Evolutionary conservation across 2,888 invertebrate genomes (phyloP).

Genomic region (Drosophila fulvimacula): DNA sequence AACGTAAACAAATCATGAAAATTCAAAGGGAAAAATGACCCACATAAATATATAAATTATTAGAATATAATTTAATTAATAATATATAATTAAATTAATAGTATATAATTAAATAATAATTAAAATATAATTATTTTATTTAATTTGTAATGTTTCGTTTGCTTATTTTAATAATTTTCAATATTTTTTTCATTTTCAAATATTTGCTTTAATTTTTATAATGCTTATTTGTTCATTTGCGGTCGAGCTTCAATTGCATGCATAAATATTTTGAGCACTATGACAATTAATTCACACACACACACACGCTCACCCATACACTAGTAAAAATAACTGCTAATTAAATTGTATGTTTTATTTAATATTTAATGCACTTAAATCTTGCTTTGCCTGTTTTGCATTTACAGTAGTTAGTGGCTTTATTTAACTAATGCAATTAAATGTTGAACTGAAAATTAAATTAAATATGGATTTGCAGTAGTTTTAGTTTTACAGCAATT

Average conservation of each 20-base stretch:
- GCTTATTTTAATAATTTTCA: background rate
- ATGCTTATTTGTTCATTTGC: conserved; percentile 7
- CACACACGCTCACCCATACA: background rate
- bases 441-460: background rate
- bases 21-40: conserved; percentile 14
- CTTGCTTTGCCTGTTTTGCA: conserved; percentile 14
- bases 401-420: conserved; percentile 31
- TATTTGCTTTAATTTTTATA: background rate
- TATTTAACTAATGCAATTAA: conserved; percentile 46
- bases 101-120: too few relatives aligned
- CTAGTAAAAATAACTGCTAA: conserved; percentile 38
- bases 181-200: background rate
- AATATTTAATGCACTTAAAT: conserved; percentile 59
- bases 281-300: conserved; percentile 18
- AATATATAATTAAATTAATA: too few relatives aligned
- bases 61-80: background rate
- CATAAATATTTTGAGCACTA: conserved; percentile 28
- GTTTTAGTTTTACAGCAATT: background rate
- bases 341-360: conserved; percentile 60
- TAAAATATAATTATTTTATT: background rate
- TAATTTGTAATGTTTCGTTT: background rate
- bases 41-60: background rate
- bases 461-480: conserved; percentile 16
- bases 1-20: conserved; percentile 11
- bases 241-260: conserved; percentile 31